These are phyloP conservation scores for Heliconius eleuchia DNA, from an alignment of 1,140 invertebrate species.

Conservation along the genomic window DNA sequence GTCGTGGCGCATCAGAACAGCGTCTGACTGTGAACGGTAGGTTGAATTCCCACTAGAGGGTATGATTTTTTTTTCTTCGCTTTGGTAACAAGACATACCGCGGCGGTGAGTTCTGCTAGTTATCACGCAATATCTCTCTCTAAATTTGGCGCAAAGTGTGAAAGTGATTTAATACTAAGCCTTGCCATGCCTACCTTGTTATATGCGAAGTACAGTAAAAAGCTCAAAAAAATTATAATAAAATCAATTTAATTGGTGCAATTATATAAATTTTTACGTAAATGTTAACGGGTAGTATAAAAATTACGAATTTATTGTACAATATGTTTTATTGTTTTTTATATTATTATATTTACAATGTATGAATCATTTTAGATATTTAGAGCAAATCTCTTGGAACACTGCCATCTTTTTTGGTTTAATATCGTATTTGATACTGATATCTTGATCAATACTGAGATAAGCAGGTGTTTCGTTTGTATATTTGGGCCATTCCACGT, in stretches of 20 bases:
- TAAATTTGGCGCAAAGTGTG: too few species aligned
- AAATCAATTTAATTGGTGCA: background rate
- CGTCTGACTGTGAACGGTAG: too few species aligned
- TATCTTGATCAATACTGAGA: constrained; percentile 39
- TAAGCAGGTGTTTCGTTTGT: constrained; percentile 34
- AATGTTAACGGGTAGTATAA: background rate
- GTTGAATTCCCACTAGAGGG: too few species aligned
- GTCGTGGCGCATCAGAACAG: too few species aligned
- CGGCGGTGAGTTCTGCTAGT: too few species aligned
- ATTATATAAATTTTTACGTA: background rate
- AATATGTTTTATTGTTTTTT: background rate
- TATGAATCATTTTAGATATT: constrained; percentile 39
- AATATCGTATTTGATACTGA: constrained; percentile 41
- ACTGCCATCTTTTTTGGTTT: constrained; percentile 44
- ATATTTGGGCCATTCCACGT: constrained; percentile 41
- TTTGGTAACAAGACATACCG: too few species aligned
- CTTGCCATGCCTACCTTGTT: too few species aligned
- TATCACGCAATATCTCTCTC: too few species aligned
- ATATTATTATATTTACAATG: background rate
- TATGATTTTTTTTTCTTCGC: too few species aligned
- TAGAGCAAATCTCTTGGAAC: constrained; percentile 46
- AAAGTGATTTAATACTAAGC: too few species aligned
- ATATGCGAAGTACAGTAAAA: too few species aligned
- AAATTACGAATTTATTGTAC: background rate
- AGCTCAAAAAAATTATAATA: background rate